Percentiles rank a stretch among this genome's conserved stretches.
Evolutionary conservation across 2,888 invertebrate species (phyloP).

Genomic region (Philhelius pedissequus): DNA sequence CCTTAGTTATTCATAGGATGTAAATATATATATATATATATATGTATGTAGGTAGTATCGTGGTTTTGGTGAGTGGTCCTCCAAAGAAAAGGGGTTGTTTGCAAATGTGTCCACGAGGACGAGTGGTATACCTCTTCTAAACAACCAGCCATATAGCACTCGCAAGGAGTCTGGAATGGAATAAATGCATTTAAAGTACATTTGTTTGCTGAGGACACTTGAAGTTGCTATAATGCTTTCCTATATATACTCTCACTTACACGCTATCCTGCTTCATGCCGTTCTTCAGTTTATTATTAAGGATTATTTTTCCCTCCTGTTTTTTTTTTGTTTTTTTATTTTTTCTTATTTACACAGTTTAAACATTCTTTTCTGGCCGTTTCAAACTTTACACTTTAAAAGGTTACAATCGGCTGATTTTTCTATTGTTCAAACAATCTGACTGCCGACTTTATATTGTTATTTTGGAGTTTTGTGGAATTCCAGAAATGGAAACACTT

Average conservation of each 20-base stretch:
- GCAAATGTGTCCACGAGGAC: constrained; percentile 67
- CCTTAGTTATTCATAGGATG: constrained; percentile 8
- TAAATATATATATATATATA: too few species aligned
- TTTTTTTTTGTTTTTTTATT: constrained; percentile 5
- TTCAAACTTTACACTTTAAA: constrained; percentile 37
- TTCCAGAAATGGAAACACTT: constrained; percentile 23
- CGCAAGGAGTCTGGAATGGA: constrained; percentile 62
- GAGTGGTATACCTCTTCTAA: constrained; percentile 34
- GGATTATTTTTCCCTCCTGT: constrained; percentile 57
- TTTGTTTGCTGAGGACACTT: constrained; percentile 65
- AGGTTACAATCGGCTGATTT: constrained; percentile 63
- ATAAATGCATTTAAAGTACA: constrained; percentile 69
- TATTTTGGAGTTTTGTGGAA: constrained; percentile 12
- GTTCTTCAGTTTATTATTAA: constrained; percentile 64
- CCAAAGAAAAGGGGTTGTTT: constrained; percentile 60
- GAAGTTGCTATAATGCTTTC: constrained; percentile 62
- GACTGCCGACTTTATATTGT: background rate
- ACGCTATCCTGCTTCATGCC: constrained; percentile 15
- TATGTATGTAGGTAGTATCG: too few species aligned
- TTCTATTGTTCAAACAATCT: constrained; percentile 45
- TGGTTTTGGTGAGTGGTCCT: constrained; percentile 44
- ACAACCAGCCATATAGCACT: constrained; percentile 8
- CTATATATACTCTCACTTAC: constrained; percentile 52
- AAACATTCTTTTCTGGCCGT: constrained; percentile 10
- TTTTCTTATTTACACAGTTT: constrained; percentile 18